A percentile compares a stretch with the other conserved stretches of the same genome.
Conservation (phyloP, 2,797 vertebrate genomes). For the Lithobates sylvaticus region DNA sequence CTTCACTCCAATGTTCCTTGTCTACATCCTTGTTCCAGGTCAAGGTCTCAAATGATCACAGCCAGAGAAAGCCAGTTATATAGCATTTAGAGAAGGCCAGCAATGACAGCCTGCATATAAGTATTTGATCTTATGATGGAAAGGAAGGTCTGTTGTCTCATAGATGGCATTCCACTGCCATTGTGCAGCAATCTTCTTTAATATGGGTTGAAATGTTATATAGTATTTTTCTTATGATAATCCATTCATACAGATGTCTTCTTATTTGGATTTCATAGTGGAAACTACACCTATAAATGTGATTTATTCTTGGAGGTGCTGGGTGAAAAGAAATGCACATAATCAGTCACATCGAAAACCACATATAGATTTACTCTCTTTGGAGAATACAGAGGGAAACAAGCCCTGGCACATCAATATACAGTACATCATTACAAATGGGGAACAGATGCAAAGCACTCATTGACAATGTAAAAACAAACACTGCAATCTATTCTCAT, state of each 20-base stretch:
- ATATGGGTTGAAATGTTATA: no score
- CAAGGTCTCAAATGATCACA: no score
- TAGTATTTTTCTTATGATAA: background rate
- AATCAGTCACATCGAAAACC: background rate
- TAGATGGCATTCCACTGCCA: no score
- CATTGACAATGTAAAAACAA: slow-evolving; percentile 23
- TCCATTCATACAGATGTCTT: background rate
- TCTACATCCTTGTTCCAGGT: no score
- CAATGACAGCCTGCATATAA: no score
- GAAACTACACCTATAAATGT: background rate
- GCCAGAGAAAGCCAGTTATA: no score
- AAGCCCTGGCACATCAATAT: background rate
- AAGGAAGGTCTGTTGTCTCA: no score
- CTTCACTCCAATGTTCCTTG: no score
- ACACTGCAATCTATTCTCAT: slow-evolving; percentile 32
- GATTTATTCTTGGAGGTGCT: background rate
- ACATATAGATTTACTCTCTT: background rate
- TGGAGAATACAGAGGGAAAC: background rate
- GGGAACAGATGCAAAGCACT: slow-evolving; percentile 12
- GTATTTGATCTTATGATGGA: no score
- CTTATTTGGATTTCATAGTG: background rate
- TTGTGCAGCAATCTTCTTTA: no score
- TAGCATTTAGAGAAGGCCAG: no score
- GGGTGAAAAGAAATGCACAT: background rate
- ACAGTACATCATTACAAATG: slow-evolving; percentile 16